Percentiles rank a stretch among this genome's conserved stretches.
These are phyloP conservation scores for Patella pellucida DNA, from an alignment of 2,888 invertebrate species.

Conservation along the genomic window DNA sequence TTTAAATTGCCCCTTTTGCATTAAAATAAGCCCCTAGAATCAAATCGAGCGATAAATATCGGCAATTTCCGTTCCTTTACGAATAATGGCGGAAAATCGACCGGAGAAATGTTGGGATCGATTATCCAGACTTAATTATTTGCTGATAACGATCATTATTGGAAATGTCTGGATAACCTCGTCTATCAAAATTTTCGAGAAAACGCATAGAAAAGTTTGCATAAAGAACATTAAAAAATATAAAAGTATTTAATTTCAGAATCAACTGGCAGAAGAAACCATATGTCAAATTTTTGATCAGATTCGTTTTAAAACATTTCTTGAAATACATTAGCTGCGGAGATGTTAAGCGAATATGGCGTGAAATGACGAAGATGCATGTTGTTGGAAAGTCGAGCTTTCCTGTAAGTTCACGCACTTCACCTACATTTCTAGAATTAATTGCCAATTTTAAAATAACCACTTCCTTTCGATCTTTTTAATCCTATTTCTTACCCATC, in stretches of 20 bases:
- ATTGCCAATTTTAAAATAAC: too few species aligned
- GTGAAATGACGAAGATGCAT: slow-evolving; percentile 63
- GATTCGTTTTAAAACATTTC: too few species aligned
- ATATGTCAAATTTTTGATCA: too few species aligned
- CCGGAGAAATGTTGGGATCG: slow-evolving; percentile 25
- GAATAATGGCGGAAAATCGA: slow-evolving; percentile 60
- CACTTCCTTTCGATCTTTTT: too few species aligned
- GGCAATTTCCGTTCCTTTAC: slow-evolving; percentile 61
- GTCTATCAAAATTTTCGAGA: not conserved
- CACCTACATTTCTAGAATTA: too few species aligned
- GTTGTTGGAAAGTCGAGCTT: slow-evolving; percentile 51
- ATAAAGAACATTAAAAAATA: too few species aligned
- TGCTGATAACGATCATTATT: not conserved
- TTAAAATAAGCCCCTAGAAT: not conserved
- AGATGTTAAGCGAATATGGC: slow-evolving; percentile 49
- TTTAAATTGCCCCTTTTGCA: not conserved
- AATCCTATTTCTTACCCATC: too few species aligned
- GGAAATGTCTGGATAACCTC: not conserved
- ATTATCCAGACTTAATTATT: not conserved
- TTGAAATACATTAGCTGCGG: too few species aligned
- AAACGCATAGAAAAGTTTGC: too few species aligned
- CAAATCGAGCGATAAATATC: slow-evolving; percentile 33
- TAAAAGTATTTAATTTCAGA: too few species aligned
- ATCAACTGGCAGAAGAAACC: too few species aligned
- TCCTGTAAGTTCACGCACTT: slow-evolving; percentile 49